Evolutionary conservation across 1,140 invertebrate species (phyloP).

Genomic region (Dendrolimus punctatus): DNA sequence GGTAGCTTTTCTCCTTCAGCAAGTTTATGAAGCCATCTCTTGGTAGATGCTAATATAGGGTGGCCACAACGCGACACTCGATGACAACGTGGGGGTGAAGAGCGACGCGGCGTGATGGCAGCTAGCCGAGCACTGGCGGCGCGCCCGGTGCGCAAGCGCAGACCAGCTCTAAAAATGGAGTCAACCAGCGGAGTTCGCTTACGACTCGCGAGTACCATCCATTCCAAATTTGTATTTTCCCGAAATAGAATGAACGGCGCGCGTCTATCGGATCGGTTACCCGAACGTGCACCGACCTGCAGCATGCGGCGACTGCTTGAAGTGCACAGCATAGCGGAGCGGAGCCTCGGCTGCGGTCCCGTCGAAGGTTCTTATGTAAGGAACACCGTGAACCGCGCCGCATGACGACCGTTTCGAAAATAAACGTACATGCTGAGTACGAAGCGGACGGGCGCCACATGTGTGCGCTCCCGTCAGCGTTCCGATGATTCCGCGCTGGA

Average conservation of each 20-base stretch:
- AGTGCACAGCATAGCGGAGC: slow-evolving; percentile 32
- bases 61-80: slow-evolving; percentile 32
- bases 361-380: slow-evolving; percentile 55
- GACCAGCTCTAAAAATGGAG: slow-evolving; percentile 76
- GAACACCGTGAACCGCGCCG: slow-evolving; percentile 58
- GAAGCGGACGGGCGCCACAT: slow-evolving; percentile 55
- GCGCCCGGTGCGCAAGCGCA: slow-evolving; percentile 61
- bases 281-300: slow-evolving; percentile 66
- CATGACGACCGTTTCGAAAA: slow-evolving; percentile 65
- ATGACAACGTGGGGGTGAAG: slow-evolving; percentile 38
- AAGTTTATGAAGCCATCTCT: slow-evolving; percentile 35
- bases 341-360: slow-evolving; percentile 28
- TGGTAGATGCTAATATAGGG: slow-evolving; percentile 34
- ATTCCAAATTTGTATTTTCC: slow-evolving; percentile 87
- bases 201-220: slow-evolving; percentile 72
- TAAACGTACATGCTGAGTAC: slow-evolving; percentile 54
- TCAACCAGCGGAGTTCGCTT: slow-evolving; percentile 62
- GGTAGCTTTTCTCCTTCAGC: not conserved
- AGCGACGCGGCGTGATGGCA: slow-evolving; percentile 55
- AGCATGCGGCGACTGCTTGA: slow-evolving; percentile 34
- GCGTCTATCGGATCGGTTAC: slow-evolving; percentile 73
- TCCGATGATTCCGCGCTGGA: slow-evolving; percentile 52
- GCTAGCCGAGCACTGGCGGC: slow-evolving; percentile 55
- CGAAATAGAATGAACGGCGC: slow-evolving; percentile 77
- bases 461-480: slow-evolving; percentile 57